These are phyloP conservation scores for Drosophila saltans DNA, from an alignment of 1,140 invertebrate species.

Conservation along the genomic window DNA sequence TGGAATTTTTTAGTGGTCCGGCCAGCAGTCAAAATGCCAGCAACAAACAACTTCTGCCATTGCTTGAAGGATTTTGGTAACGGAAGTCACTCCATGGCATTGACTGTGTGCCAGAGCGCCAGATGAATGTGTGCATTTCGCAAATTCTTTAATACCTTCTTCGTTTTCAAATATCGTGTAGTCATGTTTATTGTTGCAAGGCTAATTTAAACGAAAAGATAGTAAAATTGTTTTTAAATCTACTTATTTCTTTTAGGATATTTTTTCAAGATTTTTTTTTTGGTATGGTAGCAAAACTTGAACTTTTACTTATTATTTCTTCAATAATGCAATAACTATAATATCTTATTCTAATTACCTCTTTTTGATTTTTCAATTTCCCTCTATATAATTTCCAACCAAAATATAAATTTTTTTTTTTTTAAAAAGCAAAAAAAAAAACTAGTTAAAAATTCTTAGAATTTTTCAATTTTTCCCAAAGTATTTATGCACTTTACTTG, in stretches of 20 bases:
- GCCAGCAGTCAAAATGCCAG: conserved; percentile 48
- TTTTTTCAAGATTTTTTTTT: no score
- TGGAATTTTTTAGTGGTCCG: conserved; percentile 76
- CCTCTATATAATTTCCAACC: conserved; percentile 8
- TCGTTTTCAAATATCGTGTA: conserved; percentile 30
- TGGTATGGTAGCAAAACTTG: no score
- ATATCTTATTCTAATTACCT: no score
- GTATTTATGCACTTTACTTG: conserved; percentile 34
- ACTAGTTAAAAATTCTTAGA: conserved; percentile 52
- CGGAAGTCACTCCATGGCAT: conserved; percentile 62
- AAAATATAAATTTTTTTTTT: not conserved
- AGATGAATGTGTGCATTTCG: conserved; percentile 66
- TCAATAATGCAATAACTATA: no score
- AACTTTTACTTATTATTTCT: no score
- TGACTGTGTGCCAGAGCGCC: conserved; percentile 39
- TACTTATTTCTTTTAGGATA: no score
- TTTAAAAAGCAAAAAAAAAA: conserved; percentile 2
- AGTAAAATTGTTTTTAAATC: not conserved
- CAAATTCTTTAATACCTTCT: conserved; percentile 54
- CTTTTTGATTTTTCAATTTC: no score
- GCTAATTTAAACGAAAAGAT: not conserved
- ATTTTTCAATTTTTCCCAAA: conserved; percentile 37
- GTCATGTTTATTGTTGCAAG: conserved; percentile 37
- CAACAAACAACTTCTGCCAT: conserved; percentile 19
- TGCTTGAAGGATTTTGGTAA: conserved; percentile 64